Conservation (phyloP, 2,113 vertebrate genomes). For the Triplophysa rosa region DNA sequence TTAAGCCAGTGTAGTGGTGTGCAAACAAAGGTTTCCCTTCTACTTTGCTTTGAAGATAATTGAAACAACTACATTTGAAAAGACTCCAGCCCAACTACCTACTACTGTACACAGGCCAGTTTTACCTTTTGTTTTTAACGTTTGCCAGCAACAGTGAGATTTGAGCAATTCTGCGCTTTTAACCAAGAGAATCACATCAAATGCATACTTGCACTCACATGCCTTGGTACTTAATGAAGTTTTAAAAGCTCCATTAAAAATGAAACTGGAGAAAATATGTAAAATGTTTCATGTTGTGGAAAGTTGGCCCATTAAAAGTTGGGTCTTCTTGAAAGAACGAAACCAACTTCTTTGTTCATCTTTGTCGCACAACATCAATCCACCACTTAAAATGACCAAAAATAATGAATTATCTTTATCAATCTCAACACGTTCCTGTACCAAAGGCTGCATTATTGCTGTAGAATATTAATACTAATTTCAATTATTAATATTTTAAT, state of each 20-base stretch:
- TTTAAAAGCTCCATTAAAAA: slow-evolving; percentile 67
- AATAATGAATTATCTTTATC: slow-evolving; percentile 43
- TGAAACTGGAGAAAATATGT: slow-evolving; percentile 51
- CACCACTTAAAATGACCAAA: slow-evolving; percentile 38
- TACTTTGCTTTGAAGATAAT: slow-evolving; percentile 72
- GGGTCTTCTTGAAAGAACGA: slow-evolving; percentile 35
- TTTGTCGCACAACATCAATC: slow-evolving; percentile 41
- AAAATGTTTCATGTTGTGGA: slow-evolving; percentile 49
- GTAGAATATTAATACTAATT: slow-evolving; percentile 40
- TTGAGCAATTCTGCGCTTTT: slow-evolving; percentile 65
- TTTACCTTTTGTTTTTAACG: slow-evolving; percentile 58
- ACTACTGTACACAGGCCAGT: slow-evolving; percentile 58
- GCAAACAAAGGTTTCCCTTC: slow-evolving; percentile 71
- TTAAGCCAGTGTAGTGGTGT: slow-evolving; percentile 69
- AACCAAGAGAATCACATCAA: slow-evolving; percentile 61
- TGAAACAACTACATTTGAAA: slow-evolving; percentile 71
- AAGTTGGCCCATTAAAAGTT: slow-evolving; percentile 57
- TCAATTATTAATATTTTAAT: slow-evolving; percentile 53
- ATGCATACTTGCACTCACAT: slow-evolving; percentile 57
- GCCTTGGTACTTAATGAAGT: slow-evolving; percentile 69
- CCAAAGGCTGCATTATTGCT: slow-evolving; percentile 35
- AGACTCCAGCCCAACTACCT: slow-evolving; percentile 62
- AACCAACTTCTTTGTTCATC: slow-evolving; percentile 23
- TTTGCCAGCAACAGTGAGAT: slow-evolving; percentile 57
- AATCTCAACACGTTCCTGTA: slow-evolving; percentile 35